Conservation (phyloP, 2,113 vertebrate genomes). For the Amia ocellicauda region DNA sequence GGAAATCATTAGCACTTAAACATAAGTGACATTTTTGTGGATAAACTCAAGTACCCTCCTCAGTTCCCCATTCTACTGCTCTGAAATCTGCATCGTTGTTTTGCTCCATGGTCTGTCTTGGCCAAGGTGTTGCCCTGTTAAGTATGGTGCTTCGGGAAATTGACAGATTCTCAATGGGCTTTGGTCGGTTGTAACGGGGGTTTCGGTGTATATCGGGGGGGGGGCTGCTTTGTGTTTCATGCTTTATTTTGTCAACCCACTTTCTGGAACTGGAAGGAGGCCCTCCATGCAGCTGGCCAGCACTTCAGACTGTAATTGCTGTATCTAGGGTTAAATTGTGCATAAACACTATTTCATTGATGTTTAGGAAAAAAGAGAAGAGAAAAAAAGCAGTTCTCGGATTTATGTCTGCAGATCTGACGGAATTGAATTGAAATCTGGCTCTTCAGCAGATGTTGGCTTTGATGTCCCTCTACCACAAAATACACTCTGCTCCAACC, state of each 20-base stretch:
- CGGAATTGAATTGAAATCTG: conserved; percentile 14
- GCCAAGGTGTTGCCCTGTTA: neutral
- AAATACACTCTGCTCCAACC: conserved; percentile 5
- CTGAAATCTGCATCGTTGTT: neutral
- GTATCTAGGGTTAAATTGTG: conserved; percentile 5
- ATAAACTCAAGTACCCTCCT: neutral
- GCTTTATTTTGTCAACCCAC: conserved; percentile 9
- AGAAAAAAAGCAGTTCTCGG: conserved; percentile 5
- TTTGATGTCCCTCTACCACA: conserved; percentile 5
- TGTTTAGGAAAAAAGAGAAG: neutral
- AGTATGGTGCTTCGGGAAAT: neutral
- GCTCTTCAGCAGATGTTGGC: conserved; percentile 1
- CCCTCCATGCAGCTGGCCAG: conserved; percentile 1
- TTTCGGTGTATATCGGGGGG: neutral
- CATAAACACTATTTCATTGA: conserved; percentile 10
- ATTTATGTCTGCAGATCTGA: conserved; percentile 20
- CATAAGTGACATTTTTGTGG: conserved; percentile 1
- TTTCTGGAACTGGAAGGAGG: conserved; percentile 29
- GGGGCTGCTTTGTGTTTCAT: neutral
- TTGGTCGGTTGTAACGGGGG: neutral
- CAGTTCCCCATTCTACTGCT: neutral
- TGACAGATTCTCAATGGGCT: neutral
- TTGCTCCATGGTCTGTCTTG: neutral
- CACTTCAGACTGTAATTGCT: conserved; percentile 19
- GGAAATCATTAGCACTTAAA: neutral